Percentiles rank a stretch among this genome's conserved stretches.
phyloP scores from a whole-genome alignment of 2,113 vertebrate species.

The Lagopus leucura region DNA sequence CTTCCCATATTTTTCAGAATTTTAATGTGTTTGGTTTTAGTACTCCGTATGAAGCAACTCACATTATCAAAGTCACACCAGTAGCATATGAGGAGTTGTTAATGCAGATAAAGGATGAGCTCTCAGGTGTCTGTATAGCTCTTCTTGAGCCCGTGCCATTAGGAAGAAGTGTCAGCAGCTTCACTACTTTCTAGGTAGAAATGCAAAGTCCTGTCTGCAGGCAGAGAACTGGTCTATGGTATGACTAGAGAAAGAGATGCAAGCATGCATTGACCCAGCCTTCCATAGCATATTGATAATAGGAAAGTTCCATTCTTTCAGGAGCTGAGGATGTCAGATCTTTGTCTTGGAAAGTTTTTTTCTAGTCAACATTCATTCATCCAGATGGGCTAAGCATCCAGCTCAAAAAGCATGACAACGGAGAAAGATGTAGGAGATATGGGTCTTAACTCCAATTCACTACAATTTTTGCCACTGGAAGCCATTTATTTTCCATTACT shows the following conservation, averaged over 20 bases:
- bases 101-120: not conserved
- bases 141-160: not conserved
- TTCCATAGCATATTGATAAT: not conserved
- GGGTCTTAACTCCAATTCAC: not conserved
- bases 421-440: not conserved
- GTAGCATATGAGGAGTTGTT: not conserved
- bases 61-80: not conserved
- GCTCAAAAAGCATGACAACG: not conserved
- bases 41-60: not conserved
- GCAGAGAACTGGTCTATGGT: not conserved
- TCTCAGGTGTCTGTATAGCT: not conserved
- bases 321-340: not conserved
- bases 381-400: not conserved
- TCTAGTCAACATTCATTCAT: not conserved
- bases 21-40: not conserved
- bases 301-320: not conserved
- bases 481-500: not conserved
- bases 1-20: not conserved
- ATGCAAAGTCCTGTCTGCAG: not conserved
- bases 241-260: not conserved
- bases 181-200: not conserved
- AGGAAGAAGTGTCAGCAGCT: constrained; percentile 3
- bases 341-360: not conserved
- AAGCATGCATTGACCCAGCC: not conserved
- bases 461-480: not conserved